phyloP scores from a whole-genome alignment of 2,797 vertebrate species.

The Cuniculus paca region DNA sequence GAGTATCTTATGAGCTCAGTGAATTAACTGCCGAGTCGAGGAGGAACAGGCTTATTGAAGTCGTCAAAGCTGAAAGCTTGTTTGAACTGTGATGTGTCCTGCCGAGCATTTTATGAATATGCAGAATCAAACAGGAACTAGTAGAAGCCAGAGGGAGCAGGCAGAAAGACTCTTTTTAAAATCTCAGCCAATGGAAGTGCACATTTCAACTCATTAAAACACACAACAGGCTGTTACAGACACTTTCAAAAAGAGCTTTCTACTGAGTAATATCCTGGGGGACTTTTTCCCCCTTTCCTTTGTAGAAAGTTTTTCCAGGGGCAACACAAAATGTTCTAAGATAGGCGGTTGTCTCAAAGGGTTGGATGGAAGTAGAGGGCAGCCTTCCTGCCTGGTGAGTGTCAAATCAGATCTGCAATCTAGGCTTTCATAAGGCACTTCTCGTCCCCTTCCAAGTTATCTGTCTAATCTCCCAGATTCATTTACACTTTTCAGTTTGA shows the following conservation, averaged over 20 bases:
- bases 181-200: slow-evolving; percentile 47
- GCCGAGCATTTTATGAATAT: slow-evolving; percentile 76
- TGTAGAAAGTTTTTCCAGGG: slow-evolving; percentile 61
- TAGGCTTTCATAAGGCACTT: slow-evolving; percentile 45
- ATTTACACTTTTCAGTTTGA: slow-evolving; percentile 75
- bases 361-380: not conserved
- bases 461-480: slow-evolving; percentile 68
- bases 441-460: not conserved
- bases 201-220: slow-evolving; percentile 67
- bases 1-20: slow-evolving; percentile 60
- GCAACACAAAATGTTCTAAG: slow-evolving; percentile 45
- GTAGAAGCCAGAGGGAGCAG: slow-evolving; percentile 51
- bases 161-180: slow-evolving; percentile 64
- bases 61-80: slow-evolving; percentile 58
- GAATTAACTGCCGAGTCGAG: slow-evolving; percentile 59
- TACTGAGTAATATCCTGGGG: slow-evolving; percentile 52
- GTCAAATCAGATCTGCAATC: not conserved
- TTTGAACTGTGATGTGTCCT: slow-evolving; percentile 72
- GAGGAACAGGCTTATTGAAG: slow-evolving; percentile 75
- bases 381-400: not conserved
- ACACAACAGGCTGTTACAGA: slow-evolving; percentile 56
- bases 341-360: not conserved
- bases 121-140: slow-evolving; percentile 71
- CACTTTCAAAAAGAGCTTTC: slow-evolving; percentile 63
- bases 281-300: slow-evolving; percentile 29